Evolutionary conservation across 2,888 invertebrate genomes (phyloP).

Genomic region (Archips crataeganus): DNA sequence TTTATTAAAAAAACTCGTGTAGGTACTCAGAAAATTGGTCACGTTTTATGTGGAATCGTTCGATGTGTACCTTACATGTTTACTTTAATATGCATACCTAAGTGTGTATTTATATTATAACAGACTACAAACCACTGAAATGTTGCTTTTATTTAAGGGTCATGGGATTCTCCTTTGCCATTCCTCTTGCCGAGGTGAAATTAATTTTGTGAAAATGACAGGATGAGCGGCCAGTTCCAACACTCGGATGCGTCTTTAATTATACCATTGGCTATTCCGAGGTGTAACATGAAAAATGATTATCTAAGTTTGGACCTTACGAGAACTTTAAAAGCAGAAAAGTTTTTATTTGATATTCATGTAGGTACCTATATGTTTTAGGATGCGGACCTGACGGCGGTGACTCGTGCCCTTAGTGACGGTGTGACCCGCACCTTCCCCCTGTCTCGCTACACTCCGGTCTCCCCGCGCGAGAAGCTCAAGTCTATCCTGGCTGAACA

Average conservation of each 20-base stretch:
- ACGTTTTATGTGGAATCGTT: neutral
- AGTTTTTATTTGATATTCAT: neutral
- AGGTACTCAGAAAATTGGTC: neutral
- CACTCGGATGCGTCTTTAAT: too few species aligned
- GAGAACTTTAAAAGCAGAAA: neutral
- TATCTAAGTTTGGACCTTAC: neutral
- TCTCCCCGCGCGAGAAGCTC: slow-evolving; percentile 91
- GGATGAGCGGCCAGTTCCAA: too few species aligned
- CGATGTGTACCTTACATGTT: neutral
- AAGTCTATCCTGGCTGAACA: slow-evolving; percentile 93
- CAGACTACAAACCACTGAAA: neutral
- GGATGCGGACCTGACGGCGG: slow-evolving; percentile 92
- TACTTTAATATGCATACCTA: too few species aligned
- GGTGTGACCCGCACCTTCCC: slow-evolving; percentile 93
- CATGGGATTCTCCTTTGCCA: neutral
- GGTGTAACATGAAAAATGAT: neutral
- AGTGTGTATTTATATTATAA: neutral
- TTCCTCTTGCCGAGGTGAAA: neutral
- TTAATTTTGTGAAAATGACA: too few species aligned
- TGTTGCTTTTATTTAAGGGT: neutral
- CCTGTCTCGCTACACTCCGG: slow-evolving; percentile 93
- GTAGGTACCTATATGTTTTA: slow-evolving; percentile 64
- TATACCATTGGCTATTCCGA: neutral
- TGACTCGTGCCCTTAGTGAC: slow-evolving; percentile 91
- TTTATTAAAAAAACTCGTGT: neutral